Base-by-base conservation (phyloP, 2,797 vertebrate species). In the Oceanodroma leucorhoa region DNA sequence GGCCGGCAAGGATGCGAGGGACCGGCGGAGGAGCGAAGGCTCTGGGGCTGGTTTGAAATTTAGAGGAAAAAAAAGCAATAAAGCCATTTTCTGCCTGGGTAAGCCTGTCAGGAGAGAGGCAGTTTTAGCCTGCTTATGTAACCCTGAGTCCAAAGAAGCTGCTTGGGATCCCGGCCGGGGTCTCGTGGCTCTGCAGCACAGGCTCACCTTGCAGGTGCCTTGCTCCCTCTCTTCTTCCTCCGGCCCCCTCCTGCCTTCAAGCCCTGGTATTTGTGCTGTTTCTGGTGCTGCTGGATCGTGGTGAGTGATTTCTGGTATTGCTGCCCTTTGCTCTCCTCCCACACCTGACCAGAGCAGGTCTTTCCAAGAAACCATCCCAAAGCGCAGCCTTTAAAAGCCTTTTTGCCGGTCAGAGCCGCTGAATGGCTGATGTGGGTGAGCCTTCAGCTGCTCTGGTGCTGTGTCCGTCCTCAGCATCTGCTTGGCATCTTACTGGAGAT, bases 61-160 rank as follows among this genome's bases (percentile, higher is more conserved):
- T 84, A 82, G 83, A 94, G 84, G 48, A 91, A 95, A 87, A 36
- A 36, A 90, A 91, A 93, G 78, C 67, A 79, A 61, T 80, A 90
- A 91, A 94, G 38, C 45, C 34, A 69, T 95, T 96, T 95, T 95
- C 95, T 87, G 76, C 80, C 87, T 61, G 83, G 46, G 46, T 93
- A 84, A 96, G 78, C 60, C 11, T 71, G 67, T 87, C 40, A 32
- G 41, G 70, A 62, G 46, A 65, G 67, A 93, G 58, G 76, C 81
- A 43, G 67, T 45, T 94, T 84, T 71, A 77, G 81, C 30, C 57
- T 89, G 83, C 86, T 97, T 95, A 97, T 92, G 64, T 92, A 96
- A 97, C 29, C 55, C 51, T 2, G 41, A 95, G 43, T 12, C 64
- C 75, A 58, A 94, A 89, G 78, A 66, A 80, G 48, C 60, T 6